Evolutionary conservation across 2,113 vertebrate species (phyloP), one percentile per base, ranked within the genome.

Genomic region (Tautogolabrus adspersus): DNA sequence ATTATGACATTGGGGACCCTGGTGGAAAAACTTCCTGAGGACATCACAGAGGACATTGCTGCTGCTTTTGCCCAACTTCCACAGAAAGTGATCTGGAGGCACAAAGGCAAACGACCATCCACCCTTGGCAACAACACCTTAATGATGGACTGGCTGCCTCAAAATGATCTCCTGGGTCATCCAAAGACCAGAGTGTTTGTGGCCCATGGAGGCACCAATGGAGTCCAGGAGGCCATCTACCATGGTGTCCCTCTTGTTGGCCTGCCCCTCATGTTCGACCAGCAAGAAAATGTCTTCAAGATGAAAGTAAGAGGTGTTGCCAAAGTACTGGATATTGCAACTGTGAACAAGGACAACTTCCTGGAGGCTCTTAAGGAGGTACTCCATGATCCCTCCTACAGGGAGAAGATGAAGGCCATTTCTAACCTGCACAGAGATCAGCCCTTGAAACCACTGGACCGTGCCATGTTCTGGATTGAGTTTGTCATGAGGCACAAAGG

Each of bases 401-500:
- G 42, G 21, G 73, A 90, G 65, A 91, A 89, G 18, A 91, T 93
- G 91, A 90, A 67, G 46, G 18, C 23, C 0, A 82, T 93, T 15
- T 93, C 91, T 23, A 73, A 18, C 13, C 70, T 90, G 37, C 91
- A 92, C 3, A 79, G 62, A 30, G 91, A 92, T 60, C 90, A 91
- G 77, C 88, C 90, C 65, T 78, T 63, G 58, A 87, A 87, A 52
- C 87, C 91, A 0, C 19, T 91, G 81, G 87, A 89, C 49, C 64
- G 21, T 0, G 91, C 91, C 62, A 83, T 91, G 21, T 92, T 91
- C 77, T 92, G 91, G 91, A 90, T 92, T 4, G 91, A 92, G 87
- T 92, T 89, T 23, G 87, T 91, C 67, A 91, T 93, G 86, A 91
- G 90, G 61, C 83, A 93, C 83, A 91, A 90, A 69, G 91, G 90